Percentiles rank a stretch among this genome's conserved stretches.
phyloP scores from a whole-genome alignment of 2,797 vertebrate species.

The Anabacerthia variegaticeps region DNA sequence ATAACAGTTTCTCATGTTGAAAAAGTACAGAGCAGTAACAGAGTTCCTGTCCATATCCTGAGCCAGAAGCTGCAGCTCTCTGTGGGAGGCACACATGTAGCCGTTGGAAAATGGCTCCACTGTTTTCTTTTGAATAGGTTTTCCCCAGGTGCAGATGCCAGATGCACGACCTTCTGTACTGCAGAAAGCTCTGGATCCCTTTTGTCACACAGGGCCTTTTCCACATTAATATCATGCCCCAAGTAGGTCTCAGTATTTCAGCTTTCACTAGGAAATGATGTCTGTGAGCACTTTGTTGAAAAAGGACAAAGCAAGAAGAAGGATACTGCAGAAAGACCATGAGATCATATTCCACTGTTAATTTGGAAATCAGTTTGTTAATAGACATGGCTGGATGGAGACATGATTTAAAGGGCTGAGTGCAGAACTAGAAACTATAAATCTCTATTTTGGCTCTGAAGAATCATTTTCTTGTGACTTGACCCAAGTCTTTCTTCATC shows the following conservation, averaged over 20 bases:
- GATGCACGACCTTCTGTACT: conserved; percentile 41
- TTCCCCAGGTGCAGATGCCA: conserved; percentile 55
- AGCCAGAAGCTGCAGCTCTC: conserved; percentile 8
- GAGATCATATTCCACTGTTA: not conserved
- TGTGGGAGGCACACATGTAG: conserved; percentile 29
- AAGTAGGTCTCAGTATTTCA: not conserved
- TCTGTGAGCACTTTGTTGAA: fast-evolving
- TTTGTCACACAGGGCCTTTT: conserved; percentile 3
- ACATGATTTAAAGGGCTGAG: not conserved
- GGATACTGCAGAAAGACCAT: not conserved
- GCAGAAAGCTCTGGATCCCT: conserved; percentile 19
- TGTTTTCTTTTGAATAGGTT: conserved; percentile 4
- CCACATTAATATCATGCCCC: not conserved
- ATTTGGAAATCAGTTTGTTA: not conserved
- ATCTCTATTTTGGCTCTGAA: not conserved
- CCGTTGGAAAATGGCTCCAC: not conserved
- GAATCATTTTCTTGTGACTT: not conserved
- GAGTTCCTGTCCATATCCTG: not conserved
- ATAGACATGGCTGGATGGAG: not conserved
- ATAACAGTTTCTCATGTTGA: not conserved
- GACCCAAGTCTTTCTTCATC: not conserved
- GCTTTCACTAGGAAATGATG: not conserved
- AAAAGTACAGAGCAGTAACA: conserved; percentile 7
- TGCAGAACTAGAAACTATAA: not conserved
- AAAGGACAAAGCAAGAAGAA: not conserved